Base-by-base conservation (phyloP, 2,888 invertebrate genomes). In the Polydrusus tereticollis region DNA sequence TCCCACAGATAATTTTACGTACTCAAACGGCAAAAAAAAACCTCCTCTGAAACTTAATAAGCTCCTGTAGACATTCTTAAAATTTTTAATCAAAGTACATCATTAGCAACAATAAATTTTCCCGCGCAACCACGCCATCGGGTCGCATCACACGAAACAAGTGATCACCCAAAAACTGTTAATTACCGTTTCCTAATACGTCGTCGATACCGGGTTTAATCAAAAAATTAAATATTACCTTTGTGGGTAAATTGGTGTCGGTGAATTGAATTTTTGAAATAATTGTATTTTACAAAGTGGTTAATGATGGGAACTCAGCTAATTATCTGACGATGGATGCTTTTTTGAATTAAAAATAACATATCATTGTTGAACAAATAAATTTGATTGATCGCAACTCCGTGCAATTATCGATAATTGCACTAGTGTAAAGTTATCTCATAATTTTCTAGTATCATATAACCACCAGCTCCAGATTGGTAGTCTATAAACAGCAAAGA, bases 71-170 rank as follows among this genome's bases (percentile, higher is more conserved):
- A 60, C 50, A 38, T 68, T 60, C 41, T 47, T 60, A 26, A 59
- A 50, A 60, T 50, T 33, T 68, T 68, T 68, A 59, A 59, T 68
- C 68, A 45, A 68, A 59, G 8, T 58, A 59, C 59, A 68, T 68
- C 68, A 68, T 68, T 68, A 68, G 59, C 68, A 58, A 60, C 68
- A 52, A 68, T 60, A 50, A 57, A 68, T 68, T 68, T 68, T 68
- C 68, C 50, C 68, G 59, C 68, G 50, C 60, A 68, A 68, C 59
- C 68, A 52, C 21, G 47, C 68, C 59, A 26, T 38, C 47, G 38
- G 52, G 38, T 36, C 14, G 36, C 45, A 57, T 66, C 57, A 43
- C 43, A 41, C 57, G 21, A 38, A 50, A 60, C 50, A 36, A 60
- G 50, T 58, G 52, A 59, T 68, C 68, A 50, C 68, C n/a, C 59